Evolutionary conservation across 2,888 invertebrate genomes (phyloP).

Genomic region (Blastobasis adustella): DNA sequence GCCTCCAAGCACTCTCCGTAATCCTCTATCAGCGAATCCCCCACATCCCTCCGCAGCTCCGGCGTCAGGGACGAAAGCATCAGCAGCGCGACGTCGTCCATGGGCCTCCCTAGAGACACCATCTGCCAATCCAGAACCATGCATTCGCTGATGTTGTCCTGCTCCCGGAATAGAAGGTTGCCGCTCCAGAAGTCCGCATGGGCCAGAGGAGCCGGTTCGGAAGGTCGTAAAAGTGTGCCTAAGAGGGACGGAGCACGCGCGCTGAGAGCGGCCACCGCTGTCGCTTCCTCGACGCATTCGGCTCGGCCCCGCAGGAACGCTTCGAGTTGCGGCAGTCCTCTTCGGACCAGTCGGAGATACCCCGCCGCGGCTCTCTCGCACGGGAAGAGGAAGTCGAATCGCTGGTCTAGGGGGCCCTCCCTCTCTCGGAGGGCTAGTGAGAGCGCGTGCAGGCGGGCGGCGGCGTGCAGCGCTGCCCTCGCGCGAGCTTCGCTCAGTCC

Average conservation of each 20-base stretch:
- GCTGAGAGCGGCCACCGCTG: slow-evolving; percentile 78
- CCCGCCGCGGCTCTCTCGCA: slow-evolving; percentile 86
- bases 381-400: slow-evolving; percentile 81
- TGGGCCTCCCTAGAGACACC: slow-evolving; percentile 85
- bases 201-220: slow-evolving; percentile 84
- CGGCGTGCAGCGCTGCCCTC: slow-evolving; percentile 80
- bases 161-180: slow-evolving; percentile 80
- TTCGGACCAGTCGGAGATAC: slow-evolving; percentile 84
- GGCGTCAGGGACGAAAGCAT: slow-evolving; percentile 83
- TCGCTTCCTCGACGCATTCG: slow-evolving; percentile 76
- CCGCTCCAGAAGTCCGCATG: slow-evolving; percentile 92
- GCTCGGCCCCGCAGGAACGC: slow-evolving; percentile 80
- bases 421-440: slow-evolving; percentile 74
- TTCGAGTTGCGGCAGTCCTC: slow-evolving; percentile 84
- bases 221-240: slow-evolving; percentile 80
- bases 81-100: slow-evolving; percentile 85
- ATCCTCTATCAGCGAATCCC: slow-evolving; percentile 78
- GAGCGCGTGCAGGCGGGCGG: slow-evolving; percentile 83
- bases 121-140: slow-evolving; percentile 89
- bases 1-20: slow-evolving; percentile 80
- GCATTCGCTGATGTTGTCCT: slow-evolving; percentile 73
- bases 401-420: slow-evolving; percentile 62
- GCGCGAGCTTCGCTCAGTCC: slow-evolving; percentile 79
- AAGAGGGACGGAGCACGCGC: slow-evolving; percentile 83
- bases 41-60: slow-evolving; percentile 78